A percentile compares a stretch with the other conserved stretches of the same genome.
Conservation (phyloP, 2,888 invertebrate genomes). For the Abrostola tripartita region DNA sequence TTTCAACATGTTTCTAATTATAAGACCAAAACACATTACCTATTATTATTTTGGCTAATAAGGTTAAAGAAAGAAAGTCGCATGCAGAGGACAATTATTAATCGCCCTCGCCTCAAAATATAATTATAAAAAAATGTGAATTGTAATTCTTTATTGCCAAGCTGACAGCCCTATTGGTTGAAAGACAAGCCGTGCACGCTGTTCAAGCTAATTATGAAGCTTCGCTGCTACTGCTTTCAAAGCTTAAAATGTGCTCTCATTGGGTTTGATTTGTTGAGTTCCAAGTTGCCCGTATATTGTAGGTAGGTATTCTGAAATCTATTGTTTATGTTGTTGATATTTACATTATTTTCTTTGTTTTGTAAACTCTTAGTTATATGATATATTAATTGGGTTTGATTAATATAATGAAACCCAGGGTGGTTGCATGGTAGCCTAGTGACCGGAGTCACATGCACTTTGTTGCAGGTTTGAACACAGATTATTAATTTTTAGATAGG, state of each 20-base stretch:
- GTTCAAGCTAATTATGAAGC: conserved; percentile 34
- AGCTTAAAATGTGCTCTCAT: conserved; percentile 12
- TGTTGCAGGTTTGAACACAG: too few species aligned
- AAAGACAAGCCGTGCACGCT: conserved; percentile 12
- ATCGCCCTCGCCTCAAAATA: too few species aligned
- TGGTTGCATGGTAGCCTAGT: too few species aligned
- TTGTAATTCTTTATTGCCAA: conserved; percentile 4
- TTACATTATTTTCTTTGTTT: neutral
- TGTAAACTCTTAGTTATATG: neutral
- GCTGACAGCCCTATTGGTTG: conserved; percentile 18
- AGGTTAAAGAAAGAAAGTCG: too few species aligned
- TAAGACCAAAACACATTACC: too few species aligned
- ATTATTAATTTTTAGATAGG: too few species aligned
- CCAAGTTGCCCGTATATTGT: neutral
- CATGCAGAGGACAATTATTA: too few species aligned
- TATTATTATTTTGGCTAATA: too few species aligned
- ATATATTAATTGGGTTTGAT: neutral
- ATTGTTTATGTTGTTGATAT: neutral
- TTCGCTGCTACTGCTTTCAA: conserved; percentile 8
- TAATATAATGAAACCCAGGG: neutral
- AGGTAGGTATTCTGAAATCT: conserved; percentile 7
- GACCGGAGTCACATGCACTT: too few species aligned
- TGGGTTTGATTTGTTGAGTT: conserved; percentile 13
- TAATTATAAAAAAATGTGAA: neutral
- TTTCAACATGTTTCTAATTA: too few species aligned